Percentiles rank a stretch among this genome's conserved stretches.
Evolutionary conservation across 2,113 vertebrate genomes (phyloP).

Genomic region (Lasiurus cinereus): DNA sequence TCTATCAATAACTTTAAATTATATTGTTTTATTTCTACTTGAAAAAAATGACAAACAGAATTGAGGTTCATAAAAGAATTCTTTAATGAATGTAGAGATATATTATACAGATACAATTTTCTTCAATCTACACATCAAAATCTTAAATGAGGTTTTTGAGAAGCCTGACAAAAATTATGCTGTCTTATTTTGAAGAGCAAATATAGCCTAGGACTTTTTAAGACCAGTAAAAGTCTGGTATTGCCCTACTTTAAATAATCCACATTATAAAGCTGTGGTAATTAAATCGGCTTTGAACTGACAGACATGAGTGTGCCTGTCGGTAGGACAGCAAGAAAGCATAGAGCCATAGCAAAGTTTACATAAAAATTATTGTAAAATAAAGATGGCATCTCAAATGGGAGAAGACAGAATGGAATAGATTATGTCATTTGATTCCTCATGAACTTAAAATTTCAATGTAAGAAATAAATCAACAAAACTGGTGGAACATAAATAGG

Average conservation of each 20-base stretch:
- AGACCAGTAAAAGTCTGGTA: background rate
- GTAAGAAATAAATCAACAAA: constrained; percentile 37
- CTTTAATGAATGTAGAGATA: background rate
- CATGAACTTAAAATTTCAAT: background rate
- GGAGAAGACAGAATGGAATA: background rate
- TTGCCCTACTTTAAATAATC: constrained; percentile 23
- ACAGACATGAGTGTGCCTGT: background rate
- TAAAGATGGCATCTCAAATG: constrained; percentile 6
- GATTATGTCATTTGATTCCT: constrained; percentile 6
- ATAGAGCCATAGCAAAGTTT: background rate
- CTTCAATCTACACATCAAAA: background rate
- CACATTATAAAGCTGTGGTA: background rate
- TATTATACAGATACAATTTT: background rate
- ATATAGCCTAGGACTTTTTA: background rate
- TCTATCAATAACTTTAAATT: background rate
- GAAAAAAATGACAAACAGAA: constrained; percentile 23
- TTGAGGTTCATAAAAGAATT: constrained; percentile 12
- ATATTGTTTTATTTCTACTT: constrained; percentile 30
- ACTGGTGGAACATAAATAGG: background rate
- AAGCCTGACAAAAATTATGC: constrained; percentile 35
- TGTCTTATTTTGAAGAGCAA: constrained; percentile 59
- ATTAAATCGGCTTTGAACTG: constrained; percentile 45
- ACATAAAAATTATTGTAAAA: constrained; percentile 19
- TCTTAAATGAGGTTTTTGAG: constrained; percentile 22
- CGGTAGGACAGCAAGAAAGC: background rate